Percentiles rank a stretch among this genome's conserved stretches.
Evolutionary conservation across 2,113 vertebrate genomes (phyloP).

Genomic region (Menidia beryllina): DNA sequence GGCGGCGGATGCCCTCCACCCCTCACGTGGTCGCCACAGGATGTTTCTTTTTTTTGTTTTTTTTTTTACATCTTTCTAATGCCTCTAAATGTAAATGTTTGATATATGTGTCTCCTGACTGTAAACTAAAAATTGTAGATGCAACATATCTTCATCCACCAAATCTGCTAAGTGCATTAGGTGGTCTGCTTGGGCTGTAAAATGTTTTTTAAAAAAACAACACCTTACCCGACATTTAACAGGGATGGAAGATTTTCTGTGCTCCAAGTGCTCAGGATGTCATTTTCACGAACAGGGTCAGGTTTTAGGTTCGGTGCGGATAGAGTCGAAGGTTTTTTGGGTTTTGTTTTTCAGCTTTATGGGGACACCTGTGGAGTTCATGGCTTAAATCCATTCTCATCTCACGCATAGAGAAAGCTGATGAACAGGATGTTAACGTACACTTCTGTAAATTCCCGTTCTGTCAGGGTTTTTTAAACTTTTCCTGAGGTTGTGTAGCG

Average conservation of each 20-base stretch:
- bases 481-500: background rate
- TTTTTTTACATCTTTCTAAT: conserved; percentile 49
- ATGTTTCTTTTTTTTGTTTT: conserved; percentile 40
- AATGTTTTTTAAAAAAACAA: conserved; percentile 14
- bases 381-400: background rate
- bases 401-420: background rate
- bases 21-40: conserved; percentile 5
- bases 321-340: too few relatives aligned
- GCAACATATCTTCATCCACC: conserved; percentile 40
- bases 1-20: conserved; percentile 49
- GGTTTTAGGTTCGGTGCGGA: background rate
- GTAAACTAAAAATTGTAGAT: conserved; percentile 51
- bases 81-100: conserved; percentile 69
- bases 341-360: too few relatives aligned
- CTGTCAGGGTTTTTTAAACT: background rate
- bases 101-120: conserved; percentile 51
- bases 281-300: background rate
- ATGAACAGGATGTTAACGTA: background rate
- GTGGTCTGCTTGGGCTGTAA: conserved; percentile 16
- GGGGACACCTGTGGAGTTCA: background rate
- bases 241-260: background rate
- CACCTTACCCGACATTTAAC: conserved; percentile 3
- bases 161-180: conserved; percentile 36
- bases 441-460: conserved; percentile 3
- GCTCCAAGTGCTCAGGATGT: conserved; percentile 23